A percentile compares a stretch with the other conserved stretches of the same genome.
Conservation (phyloP, 2,113 vertebrate genomes). For the Atrichornis clamosus region DNA sequence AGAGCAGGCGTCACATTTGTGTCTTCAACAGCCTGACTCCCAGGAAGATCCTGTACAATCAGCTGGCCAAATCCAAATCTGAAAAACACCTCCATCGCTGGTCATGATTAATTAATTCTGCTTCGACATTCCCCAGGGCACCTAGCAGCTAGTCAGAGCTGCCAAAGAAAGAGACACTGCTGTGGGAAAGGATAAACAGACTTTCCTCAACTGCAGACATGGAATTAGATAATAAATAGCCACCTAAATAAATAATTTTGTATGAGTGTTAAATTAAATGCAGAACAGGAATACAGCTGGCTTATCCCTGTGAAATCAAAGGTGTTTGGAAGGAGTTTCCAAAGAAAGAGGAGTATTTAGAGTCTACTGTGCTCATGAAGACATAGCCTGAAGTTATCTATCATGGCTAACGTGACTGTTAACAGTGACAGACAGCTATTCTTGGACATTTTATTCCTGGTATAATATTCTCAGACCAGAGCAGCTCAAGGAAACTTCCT, state of each 20-base stretch:
- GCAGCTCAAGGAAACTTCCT: background rate
- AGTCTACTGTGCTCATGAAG: background rate
- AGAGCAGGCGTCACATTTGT: background rate
- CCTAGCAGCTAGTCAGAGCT: slow-evolving; percentile 20
- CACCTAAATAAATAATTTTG: slow-evolving; percentile 10
- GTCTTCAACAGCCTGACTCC: background rate
- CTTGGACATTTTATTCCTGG: background rate
- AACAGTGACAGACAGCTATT: slow-evolving; percentile 1
- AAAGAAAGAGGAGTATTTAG: background rate
- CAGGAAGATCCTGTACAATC: background rate
- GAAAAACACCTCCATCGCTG: slow-evolving; percentile 40
- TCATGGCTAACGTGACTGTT: background rate
- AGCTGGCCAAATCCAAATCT: slow-evolving; percentile 27
- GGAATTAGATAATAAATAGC: slow-evolving; percentile 30
- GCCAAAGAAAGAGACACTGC: slow-evolving; percentile 9
- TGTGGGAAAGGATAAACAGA: slow-evolving; percentile 17
- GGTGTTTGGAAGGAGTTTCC: background rate
- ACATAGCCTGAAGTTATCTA: slow-evolving; percentile 3
- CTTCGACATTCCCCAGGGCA: slow-evolving; percentile 27
- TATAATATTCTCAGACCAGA: background rate
- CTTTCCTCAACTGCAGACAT: background rate
- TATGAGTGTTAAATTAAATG: slow-evolving; percentile 11
- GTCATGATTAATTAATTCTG: slow-evolving; percentile 61
- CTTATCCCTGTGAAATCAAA: slow-evolving; percentile 18
- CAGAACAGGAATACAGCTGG: background rate